Conservation (phyloP, 2,888 invertebrate species). For the Eutolmus rufibarbis region DNA sequence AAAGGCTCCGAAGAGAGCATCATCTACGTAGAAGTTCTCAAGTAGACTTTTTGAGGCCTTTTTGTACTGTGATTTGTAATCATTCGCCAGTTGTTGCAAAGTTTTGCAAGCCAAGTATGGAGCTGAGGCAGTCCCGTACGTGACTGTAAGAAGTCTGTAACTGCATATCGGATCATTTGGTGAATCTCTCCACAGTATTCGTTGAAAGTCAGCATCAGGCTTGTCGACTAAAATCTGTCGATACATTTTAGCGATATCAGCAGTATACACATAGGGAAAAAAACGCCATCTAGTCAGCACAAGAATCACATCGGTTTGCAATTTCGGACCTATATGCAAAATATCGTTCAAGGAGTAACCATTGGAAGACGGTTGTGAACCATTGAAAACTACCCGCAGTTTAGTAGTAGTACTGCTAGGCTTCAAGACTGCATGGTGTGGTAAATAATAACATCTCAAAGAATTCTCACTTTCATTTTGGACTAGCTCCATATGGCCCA, state of each 20-base stretch:
- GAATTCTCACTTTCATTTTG: too few relatives aligned
- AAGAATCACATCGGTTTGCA: too few relatives aligned
- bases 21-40: neutral
- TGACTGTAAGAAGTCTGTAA: conserved; percentile 47
- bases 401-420: too few relatives aligned
- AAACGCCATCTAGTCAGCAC: neutral
- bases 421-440: neutral
- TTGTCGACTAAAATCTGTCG: neutral
- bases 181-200: neutral
- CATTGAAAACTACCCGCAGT: too few relatives aligned
- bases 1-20: neutral
- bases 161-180: conserved; percentile 12
- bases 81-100: conserved; percentile 46
- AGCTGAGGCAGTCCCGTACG: conserved; percentile 49
- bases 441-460: too few relatives aligned
- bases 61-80: neutral
- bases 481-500: too few relatives aligned
- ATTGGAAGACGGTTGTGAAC: too few relatives aligned
- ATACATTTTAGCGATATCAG: neutral
- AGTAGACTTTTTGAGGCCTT: neutral
- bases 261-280: neutral
- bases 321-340: too few relatives aligned
- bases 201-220: neutral
- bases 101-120: conserved; percentile 48
- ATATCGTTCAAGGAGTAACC: too few relatives aligned